Conservation (phyloP, 1,140 invertebrate genomes). For the Papilio helenus region DNA sequence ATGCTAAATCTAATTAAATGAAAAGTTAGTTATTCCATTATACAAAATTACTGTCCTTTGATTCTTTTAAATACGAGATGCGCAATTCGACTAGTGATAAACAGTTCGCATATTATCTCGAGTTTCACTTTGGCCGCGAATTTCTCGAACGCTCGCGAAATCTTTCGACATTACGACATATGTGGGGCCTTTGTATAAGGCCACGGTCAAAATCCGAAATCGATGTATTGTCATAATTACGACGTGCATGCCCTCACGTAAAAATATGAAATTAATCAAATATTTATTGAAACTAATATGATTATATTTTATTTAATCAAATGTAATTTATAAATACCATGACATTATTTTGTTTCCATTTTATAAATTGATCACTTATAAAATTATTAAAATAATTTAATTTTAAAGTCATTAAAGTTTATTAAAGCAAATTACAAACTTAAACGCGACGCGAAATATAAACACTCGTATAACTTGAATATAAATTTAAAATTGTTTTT, state of each 20-base stretch:
- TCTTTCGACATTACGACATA: conserved; percentile 40
- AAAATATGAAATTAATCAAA: not conserved
- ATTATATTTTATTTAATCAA: not conserved
- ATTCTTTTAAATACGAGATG: not conserved
- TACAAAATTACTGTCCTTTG: not conserved
- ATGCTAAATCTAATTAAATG: no score
- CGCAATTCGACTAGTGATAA: not conserved
- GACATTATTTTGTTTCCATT: not conserved
- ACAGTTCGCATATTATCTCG: conserved; percentile 33
- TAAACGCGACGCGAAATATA: not conserved
- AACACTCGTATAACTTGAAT: not conserved
- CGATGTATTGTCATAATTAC: not conserved
- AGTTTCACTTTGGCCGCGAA: conserved; percentile 42
- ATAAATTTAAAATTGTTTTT: not conserved
- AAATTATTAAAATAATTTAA: not conserved
- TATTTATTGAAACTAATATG: not conserved
- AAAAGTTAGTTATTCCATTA: no score
- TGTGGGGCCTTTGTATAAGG: conserved; percentile 48
- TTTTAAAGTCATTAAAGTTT: not conserved
- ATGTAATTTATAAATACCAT: not conserved
- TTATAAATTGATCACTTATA: not conserved
- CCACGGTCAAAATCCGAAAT: conserved; percentile 46
- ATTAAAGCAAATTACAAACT: not conserved
- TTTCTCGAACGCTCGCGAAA: conserved; percentile 43
- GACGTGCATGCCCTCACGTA: conserved; percentile 18